Evolutionary conservation across 2,113 vertebrate species (phyloP), one percentile per base, ranked within the genome.

Genomic region (Rana temporaria): DNA sequence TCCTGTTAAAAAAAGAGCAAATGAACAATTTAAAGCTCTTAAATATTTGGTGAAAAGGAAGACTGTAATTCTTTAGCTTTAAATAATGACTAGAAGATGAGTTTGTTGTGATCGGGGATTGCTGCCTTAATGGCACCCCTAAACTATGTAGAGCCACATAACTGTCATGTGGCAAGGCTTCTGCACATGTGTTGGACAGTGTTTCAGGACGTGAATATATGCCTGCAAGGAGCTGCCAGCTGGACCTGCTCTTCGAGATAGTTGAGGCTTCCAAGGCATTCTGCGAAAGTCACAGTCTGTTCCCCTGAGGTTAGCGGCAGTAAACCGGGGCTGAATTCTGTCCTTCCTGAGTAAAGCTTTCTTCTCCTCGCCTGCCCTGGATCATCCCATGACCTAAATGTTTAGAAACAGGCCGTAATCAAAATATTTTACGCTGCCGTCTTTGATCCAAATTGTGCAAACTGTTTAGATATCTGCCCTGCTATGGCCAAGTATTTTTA

Each of bases 401-500:
- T 81, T 81, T 81, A 73, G 8, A 55, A 68, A 30, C 18, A 55
- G 26, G 17, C 20, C 26, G 20, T 57, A 38, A 76, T 67, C 34
- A 66, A 57, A 74, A 30, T 42, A 75, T 55, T 62, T 70, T 60
- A 26, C 26, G 7, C n/a, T 48, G 11, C 19, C 14, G 17, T 73
- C 57, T 81, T 12, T 68, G 48, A 55, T 78, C n/a, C 22, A 60
- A 38, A 22, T 53, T 42, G 19, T 60, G 22, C 6, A 76, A 57
- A 75, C 32, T 76, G 81, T 76, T 76, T 76, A 68, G 62, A 56
- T 26, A 42, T 60, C n/a, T 26, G n/a, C 9, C n/a, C 32, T 32
- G 38, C 60, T 60, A 38, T 42, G 70, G 48, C 81, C 81, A 68
- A 76, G 63, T 83, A 83, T 83, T 83, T 76, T 83, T 83, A 75